Base-by-base conservation (phyloP, 2,113 vertebrate genomes). In the Hippocampus guttulatus region DNA sequence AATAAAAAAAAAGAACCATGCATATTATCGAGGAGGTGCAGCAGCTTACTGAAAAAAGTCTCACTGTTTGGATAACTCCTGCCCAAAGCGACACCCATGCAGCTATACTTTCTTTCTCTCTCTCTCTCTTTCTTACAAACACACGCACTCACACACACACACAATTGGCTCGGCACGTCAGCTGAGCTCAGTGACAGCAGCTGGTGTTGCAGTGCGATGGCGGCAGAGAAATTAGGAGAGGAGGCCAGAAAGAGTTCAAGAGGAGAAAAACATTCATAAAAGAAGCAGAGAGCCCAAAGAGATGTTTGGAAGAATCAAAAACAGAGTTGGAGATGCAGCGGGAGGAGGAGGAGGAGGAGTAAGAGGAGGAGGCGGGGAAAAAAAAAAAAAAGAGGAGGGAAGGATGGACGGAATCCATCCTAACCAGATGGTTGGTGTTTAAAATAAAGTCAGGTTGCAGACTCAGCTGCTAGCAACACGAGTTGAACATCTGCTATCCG, bases 381-480 rank as follows among this genome's bases (percentile, higher is more conserved):
- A 40, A 8, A 45, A 9, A 55, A 40, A 67, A 54, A 68, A 43
- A 69, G 62, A 73, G 60, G 61, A 65, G 73, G 47, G 33, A 66
- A 72, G 73, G 84, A 85, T 83, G 84, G 77, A 70, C 75, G 0
- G 14, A 75, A 73, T 78, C 68, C 67, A 69, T 85, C 76, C 71
- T 30, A 58, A 80, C 76, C 87, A 90, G 86, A 88, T 90, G 87
- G 85, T 61, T 18, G 66, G 76, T 70, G 78, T 89, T 90, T 86
- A 88, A 87, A 90, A 85, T 88, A 85, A 88, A 90, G 82, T 83
- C 79, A 73, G 81, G 43, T 77, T 83, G 83, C 88, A 85, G 76
- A 85, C 82, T 86, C 88, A 91, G 89, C 89, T 89, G 89, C 82
- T 88, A 79, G 88, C 86, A 83, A 85, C 75, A 54, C 73, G 76